Evolutionary conservation across 2,888 invertebrate genomes (phyloP), one percentile per base, ranked within the genome.

Genomic region (Brachypterus glaber): DNA sequence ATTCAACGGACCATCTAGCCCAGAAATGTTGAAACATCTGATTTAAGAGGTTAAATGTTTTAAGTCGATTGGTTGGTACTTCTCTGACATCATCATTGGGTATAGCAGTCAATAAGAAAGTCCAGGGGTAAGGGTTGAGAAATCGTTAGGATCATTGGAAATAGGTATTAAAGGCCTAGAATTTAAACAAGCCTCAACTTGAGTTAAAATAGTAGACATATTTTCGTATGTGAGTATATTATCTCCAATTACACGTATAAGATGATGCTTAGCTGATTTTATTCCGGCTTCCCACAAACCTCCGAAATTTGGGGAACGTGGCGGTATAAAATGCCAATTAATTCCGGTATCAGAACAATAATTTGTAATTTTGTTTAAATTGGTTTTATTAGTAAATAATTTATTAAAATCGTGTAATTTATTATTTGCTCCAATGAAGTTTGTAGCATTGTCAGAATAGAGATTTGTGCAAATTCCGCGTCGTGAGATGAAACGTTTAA

Each of bases 311-410:
- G 54, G 54, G 9, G 53, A 45, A 14, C 34, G 26, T 3, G 57
- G 48, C 2, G 57, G 55, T 26, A 47, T 55, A 35, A 57, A 60
- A 9, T 49, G 42, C 59, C 57, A 59, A n/a, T 41, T 1, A 7
- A 50, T 51, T 3, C 48, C 49, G 4, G 45, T 35, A 11, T 40
- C 16, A 2, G 32, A 15, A 5, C 17, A 7, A n/a, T 9, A 9
- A 17, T 17, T 15, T 18, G 25, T 29, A n/a, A 36, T 17, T 1
- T 15, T 17, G 21, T n/a, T 11, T n/a, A n/a, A n/a, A n/a, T n/a
- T n/a, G n/a, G n/a, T n/a, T n/a, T n/a, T n/a, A n/a, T n/a, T n/a
- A n/a, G n/a, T n/a, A n/a, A 24, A 35, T 26, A 38, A 41, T 25
- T 31, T 15, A 12, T 9, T 12, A 3, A 41, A 27, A 8, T 41